Base-by-base conservation (phyloP, 2,888 invertebrate species). In the Dendrolimus houi region DNA sequence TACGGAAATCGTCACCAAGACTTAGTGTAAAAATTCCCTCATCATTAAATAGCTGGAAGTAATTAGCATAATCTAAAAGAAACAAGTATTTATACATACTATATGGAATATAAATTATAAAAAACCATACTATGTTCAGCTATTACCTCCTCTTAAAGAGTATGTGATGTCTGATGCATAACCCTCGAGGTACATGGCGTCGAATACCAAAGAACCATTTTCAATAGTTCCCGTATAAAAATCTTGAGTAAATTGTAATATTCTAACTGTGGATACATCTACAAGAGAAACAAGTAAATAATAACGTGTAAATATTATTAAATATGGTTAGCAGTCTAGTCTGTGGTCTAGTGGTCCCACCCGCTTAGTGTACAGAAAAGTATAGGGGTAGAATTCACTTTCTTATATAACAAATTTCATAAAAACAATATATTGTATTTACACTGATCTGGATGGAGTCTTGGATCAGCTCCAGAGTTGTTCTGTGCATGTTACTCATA, bases 221-320 rank as follows among this genome's bases (percentile, higher is more conserved):
- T 54, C 54, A 40, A 40, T 54, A 54, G n/a, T 41, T 54, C 54
- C 54, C 40, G n/a, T 54, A n/a, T 54, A 54, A 40, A 54, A 17
- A 40, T 56, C 53, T 53, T 53, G 54, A 53, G 7, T 7, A 41
- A 56, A 29, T 40, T 13, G 54, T 29, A 29, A 54, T 29, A 9
- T 54, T 54, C 40, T 54, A 10, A 29, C 10, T 53, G 53, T 17
- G 9, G 53, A 9, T 10, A n/a, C 9, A 13, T 53, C 53, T 53
- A 13, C 8, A 41, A 54, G 12, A 53, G 13, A 29, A 29, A 29
- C 29, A 29, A 29, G 6, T 29, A 29, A 29, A 29, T 29, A 29
- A 29, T 29, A 29, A 29, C 1, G 14, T 14, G n/a, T n/a, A n/a
- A n/a, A n/a, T n/a, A n/a, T n/a, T n/a, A n/a, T 14, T 14, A 14